Conservation (phyloP, 2,797 vertebrate species). For the Fundulus diaphanus region DNA sequence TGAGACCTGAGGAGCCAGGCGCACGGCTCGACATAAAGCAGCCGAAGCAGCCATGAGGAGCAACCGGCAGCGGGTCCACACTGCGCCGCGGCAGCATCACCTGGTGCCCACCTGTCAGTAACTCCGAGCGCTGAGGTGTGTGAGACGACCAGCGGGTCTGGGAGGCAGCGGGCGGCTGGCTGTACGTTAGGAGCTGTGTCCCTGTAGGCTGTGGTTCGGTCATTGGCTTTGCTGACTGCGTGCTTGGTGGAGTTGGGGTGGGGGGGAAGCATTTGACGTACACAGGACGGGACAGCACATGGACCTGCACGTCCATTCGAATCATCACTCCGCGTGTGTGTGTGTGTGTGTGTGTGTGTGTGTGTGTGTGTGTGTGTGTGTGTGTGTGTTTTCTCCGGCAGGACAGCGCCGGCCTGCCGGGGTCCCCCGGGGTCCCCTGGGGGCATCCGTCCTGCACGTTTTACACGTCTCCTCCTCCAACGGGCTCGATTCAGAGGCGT, state of each 20-base stretch:
- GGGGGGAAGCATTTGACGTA: constrained; percentile 46
- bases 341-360: too few relatives aligned
- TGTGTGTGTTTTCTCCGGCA: constrained; percentile 4
- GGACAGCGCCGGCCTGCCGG: not conserved
- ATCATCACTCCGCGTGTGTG: constrained; percentile 19
- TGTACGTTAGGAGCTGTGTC: constrained; percentile 41
- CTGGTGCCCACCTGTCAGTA: constrained; percentile 63
- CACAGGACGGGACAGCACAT: constrained; percentile 38
- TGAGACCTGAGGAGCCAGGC: constrained; percentile 69
- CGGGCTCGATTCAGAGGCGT: not conserved
- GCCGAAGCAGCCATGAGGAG: constrained; percentile 65
- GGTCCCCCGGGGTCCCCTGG: too few relatives aligned
- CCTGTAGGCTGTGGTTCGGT: constrained; percentile 46
- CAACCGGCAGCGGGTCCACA: constrained; percentile 50
- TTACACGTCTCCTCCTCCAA: not conserved
- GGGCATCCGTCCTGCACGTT: not conserved
- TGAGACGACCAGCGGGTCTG: constrained; percentile 34
- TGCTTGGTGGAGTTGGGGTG: constrained; percentile 64
- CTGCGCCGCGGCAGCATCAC: constrained; percentile 61
- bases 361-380: too few relatives aligned
- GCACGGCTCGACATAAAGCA: constrained; percentile 63
- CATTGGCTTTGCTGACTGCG: constrained; percentile 65
- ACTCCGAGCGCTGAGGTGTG: constrained; percentile 58
- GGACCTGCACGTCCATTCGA: constrained; percentile 40
- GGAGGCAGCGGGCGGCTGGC: constrained; percentile 16